Percentiles rank a stretch among this genome's conserved stretches.
Conservation (phyloP, 2,113 vertebrate species). For the Bos taurus region ARS-UCD2.0 NC_037340.1:73067001-73067500, state of each 20-base stretch:
- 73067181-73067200: not conserved
- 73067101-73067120: not conserved
- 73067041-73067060: no score
- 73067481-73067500: not conserved
- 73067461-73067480: not conserved
- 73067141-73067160: not conserved
- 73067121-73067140: not conserved
- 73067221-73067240: not conserved
- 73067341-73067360: not conserved
- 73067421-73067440: not conserved
- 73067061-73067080: no score
- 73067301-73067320: not conserved
- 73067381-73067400: rapidly evolving
- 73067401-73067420: not conserved
- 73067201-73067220: not conserved
- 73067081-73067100: no score
- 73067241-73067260: not conserved
- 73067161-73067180: not conserved
- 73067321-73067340: not conserved
- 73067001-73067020: no score
- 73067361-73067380: not conserved
- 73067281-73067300: not conserved
- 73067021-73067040: no score
- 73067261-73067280: not conserved
- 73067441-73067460: not conserved